A percentile compares a stretch with the other conserved stretches of the same genome.
Conservation (phyloP, 2,113 vertebrate species). For the Pseudorectes ferrugineus region DNA sequence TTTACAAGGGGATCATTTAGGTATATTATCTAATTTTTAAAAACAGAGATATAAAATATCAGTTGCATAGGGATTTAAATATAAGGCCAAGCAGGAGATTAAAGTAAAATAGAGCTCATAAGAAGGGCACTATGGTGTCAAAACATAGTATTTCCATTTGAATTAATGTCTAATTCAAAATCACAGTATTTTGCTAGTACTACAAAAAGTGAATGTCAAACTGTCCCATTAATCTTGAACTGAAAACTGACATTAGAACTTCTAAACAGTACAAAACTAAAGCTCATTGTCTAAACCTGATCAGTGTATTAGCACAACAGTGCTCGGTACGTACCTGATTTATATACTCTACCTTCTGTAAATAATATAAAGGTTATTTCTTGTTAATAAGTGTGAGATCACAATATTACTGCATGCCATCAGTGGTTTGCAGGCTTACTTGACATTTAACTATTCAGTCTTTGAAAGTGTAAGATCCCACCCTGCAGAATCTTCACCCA, state of each 20-base stretch:
- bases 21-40: slow-evolving; percentile 63
- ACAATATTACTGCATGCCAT: slow-evolving; percentile 46
- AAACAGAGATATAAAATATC: slow-evolving; percentile 75
- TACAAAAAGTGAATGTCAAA: slow-evolving; percentile 74
- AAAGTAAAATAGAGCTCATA: slow-evolving; percentile 69
- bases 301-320: slow-evolving; percentile 72
- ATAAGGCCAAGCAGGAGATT: slow-evolving; percentile 81
- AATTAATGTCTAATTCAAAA: slow-evolving; percentile 73
- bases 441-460: slow-evolving; percentile 59
- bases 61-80: slow-evolving; percentile 84
- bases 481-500: slow-evolving; percentile 76
- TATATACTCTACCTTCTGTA: slow-evolving; percentile 71
- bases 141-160: slow-evolving; percentile 70
- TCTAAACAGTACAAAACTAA: slow-evolving; percentile 65
- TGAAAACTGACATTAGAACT: slow-evolving; percentile 69
- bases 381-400: slow-evolving; percentile 64
- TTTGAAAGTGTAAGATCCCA: slow-evolving; percentile 71
- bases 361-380: slow-evolving; percentile 66
- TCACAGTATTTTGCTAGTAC: slow-evolving; percentile 82
- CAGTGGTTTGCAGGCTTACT: slow-evolving; percentile 49
- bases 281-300: slow-evolving; percentile 72
- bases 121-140: slow-evolving; percentile 77
- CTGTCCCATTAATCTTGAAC: slow-evolving; percentile 64
- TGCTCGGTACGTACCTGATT: slow-evolving; percentile 80
- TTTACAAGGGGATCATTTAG: slow-evolving; percentile 66